phyloP scores from a whole-genome alignment of 2,797 vertebrate species.

The Tangara arthus region DNA sequence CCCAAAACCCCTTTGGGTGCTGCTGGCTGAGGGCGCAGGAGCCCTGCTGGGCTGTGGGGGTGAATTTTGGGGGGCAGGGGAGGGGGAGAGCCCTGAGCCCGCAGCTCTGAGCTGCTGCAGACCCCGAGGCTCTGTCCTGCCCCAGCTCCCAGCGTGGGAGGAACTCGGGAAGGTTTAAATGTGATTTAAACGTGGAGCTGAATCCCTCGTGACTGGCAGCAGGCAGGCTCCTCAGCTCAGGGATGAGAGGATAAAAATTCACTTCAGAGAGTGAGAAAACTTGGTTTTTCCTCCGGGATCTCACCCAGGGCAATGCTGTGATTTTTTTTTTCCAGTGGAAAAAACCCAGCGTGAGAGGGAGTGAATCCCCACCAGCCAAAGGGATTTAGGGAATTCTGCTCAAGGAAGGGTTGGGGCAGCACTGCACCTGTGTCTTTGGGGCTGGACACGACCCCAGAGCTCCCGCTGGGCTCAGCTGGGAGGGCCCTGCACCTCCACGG shows the following conservation, averaged over 20 bases:
- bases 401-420: neutral
- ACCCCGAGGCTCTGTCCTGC: neutral
- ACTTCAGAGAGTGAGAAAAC: accelerated
- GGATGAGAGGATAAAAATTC: neutral
- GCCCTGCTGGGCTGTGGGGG: accelerated
- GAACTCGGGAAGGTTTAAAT: neutral
- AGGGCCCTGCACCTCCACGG: neutral
- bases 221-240: neutral
- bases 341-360: accelerated
- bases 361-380: neutral
- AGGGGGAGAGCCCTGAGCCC: accelerated
- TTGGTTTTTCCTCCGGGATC: accelerated
- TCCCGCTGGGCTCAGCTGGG: neutral
- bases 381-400: neutral
- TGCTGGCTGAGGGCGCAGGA: neutral
- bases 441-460: neutral
- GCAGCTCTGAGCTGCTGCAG: neutral
- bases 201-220: neutral
- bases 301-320: neutral
- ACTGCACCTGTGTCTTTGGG: accelerated
- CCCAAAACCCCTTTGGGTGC: neutral
- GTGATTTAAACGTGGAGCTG: neutral
- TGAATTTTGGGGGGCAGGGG: neutral
- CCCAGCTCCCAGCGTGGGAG: neutral
- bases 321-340: neutral